These are phyloP conservation scores for Melanotaenia duboulayi DNA, from an alignment of 2,113 vertebrate species.

Conservation along the genomic window DNA sequence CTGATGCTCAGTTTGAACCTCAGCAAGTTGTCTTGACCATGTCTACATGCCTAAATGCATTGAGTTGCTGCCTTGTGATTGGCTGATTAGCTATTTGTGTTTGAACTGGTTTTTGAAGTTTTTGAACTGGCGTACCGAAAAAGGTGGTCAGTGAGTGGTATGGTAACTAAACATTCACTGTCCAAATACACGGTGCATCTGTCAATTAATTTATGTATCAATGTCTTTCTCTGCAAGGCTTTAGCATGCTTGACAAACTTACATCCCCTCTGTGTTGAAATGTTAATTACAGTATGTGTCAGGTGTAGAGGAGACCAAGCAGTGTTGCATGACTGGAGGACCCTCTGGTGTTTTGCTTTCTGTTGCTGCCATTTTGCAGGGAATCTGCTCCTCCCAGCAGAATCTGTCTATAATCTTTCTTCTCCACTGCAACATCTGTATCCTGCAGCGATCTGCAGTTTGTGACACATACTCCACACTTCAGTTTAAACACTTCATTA, in stretches of 20 bases:
- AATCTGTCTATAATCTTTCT: slow-evolving; percentile 28
- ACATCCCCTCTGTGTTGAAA: slow-evolving; percentile 3
- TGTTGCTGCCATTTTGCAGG: slow-evolving; percentile 53
- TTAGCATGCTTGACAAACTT: neutral
- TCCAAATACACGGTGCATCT: too few species aligned
- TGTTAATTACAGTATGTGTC: slow-evolving; percentile 35
- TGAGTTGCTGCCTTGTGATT: too few species aligned
- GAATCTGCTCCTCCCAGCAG: slow-evolving; percentile 35
- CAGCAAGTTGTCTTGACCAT: too few species aligned
- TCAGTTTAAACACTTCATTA: neutral
- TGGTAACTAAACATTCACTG: too few species aligned
- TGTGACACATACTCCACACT: neutral
- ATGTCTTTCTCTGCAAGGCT: neutral
- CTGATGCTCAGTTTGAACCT: too few species aligned
- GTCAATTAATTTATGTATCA: neutral
- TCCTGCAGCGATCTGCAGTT: neutral
- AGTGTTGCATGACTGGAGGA: slow-evolving; percentile 23
- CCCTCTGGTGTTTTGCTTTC: slow-evolving; percentile 50
- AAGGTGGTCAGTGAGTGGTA: too few species aligned
- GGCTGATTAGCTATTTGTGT: too few species aligned
- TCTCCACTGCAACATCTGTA: slow-evolving; percentile 38
- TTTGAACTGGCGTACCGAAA: too few species aligned
- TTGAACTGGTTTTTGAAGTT: too few species aligned
- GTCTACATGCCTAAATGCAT: too few species aligned
- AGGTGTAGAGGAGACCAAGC: slow-evolving; percentile 24